Base-by-base conservation (phyloP, 1,140 invertebrate species). In the Drosophila takahashii region DNA sequence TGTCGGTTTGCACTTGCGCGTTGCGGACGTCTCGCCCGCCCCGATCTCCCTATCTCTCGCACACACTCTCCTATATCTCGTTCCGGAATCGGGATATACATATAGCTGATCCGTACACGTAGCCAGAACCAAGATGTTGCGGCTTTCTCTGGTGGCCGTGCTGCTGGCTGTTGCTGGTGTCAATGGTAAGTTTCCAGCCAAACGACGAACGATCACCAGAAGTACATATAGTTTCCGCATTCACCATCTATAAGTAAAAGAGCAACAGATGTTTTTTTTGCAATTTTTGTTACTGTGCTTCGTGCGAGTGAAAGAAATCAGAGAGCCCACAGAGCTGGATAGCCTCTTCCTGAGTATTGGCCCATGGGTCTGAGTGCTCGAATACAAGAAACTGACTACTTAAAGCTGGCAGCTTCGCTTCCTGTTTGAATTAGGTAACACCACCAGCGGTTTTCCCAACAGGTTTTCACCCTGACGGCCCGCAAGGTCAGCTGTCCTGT, bases 1-100 rank as follows among this genome's bases (percentile, higher is more conserved):
- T 89, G 77, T 69, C 85, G 85, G 80, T 89, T 89, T 89, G 84
- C 85, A 89, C 78, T 89, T 74, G 85, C 77, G 80, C 72, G 85
- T 72, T 77, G 84, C 77, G 65, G 79, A 89, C 85, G 84, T 84
- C 57, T 69, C 48, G 56, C 16, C 44, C 44, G 26, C 50, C 39
- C 18, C 42, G 41, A 39, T 48, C 48, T 45, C 44, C 44, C 39
- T 44, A 51, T 18, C 27, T 54, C 54, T 50, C 48, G 45, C 77
- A 48, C 53, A 11, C 27, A 34, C 27, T 36, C 15, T 50, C 45
- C 13, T 15, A 47, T 32, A 44, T 44, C 44, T 42, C 51, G 52
- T 39, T 36, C 37, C 48, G 45, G 36, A 44, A 53, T 44, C 56
- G 39, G 22, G n/a, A 44, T 36, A 67, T 62, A 65, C 62, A 65